phyloP scores from a whole-genome alignment of 2,113 vertebrate genomes.

The Salminus brasiliensis region DNA sequence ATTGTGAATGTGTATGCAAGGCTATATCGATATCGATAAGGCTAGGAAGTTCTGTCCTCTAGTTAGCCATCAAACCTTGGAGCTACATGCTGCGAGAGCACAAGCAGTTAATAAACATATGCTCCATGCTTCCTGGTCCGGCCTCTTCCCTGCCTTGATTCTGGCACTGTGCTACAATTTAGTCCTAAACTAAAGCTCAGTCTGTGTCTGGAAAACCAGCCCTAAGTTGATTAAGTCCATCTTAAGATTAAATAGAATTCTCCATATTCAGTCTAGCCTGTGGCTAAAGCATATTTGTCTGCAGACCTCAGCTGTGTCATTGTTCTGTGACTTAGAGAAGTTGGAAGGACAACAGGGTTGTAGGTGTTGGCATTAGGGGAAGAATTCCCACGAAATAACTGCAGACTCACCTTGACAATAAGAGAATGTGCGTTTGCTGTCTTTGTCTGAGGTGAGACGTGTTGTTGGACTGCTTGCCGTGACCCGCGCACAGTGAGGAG shows the following conservation, averaged over 20 bases:
- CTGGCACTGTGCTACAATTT: not conserved
- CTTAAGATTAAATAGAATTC: not conserved
- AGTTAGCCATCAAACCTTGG: no score
- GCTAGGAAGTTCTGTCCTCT: no score
- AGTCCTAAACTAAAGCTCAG: not conserved
- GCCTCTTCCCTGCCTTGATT: no score
- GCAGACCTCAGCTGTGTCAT: no score
- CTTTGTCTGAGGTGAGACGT: slow-evolving; percentile 56
- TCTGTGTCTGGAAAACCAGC: not conserved
- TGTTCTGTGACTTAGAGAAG: no score
- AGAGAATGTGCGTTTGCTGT: slow-evolving; percentile 60
- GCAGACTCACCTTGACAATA: slow-evolving; percentile 65
- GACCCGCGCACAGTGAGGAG: slow-evolving; percentile 66
- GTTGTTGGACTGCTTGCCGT: slow-evolving; percentile 62
- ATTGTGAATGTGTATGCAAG: no score
- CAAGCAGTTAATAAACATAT: no score
- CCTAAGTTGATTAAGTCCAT: not conserved
- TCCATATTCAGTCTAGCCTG: not conserved
- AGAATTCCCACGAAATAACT: not conserved
- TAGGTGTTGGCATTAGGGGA: no score
- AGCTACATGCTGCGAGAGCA: no score
- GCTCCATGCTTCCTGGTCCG: no score
- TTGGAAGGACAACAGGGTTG: not conserved
- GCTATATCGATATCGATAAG: no score
- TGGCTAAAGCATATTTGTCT: no score